Conservation (phyloP, 2,113 vertebrate genomes). For the Cryptotis parvus region DNA sequence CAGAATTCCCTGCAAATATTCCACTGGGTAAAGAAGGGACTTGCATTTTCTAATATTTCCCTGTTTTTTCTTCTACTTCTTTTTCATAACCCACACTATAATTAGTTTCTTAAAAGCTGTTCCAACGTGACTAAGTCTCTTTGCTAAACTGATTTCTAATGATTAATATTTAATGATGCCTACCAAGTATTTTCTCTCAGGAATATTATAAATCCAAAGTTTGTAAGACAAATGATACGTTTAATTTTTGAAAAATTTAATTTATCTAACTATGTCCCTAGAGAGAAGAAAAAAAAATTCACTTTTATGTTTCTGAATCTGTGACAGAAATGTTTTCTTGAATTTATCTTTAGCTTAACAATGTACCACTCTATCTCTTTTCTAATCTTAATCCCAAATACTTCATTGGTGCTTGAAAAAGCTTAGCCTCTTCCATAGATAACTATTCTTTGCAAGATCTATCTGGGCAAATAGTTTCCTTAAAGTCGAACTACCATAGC, state of each 20-base stretch:
- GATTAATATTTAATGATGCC: constrained; percentile 80
- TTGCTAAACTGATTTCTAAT: constrained; percentile 73
- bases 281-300: constrained; percentile 58
- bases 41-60: constrained; percentile 78
- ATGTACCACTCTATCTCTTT: not conserved
- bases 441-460: constrained; percentile 11
- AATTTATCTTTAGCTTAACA: constrained; percentile 49
- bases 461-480: not conserved
- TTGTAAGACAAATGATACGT: constrained; percentile 69
- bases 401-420: not conserved
- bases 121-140: constrained; percentile 72
- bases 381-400: not conserved
- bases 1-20: constrained; percentile 73
- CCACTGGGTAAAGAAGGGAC: constrained; percentile 68
- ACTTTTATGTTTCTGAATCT: constrained; percentile 38
- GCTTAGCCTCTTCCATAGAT: not conserved
- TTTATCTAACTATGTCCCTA: constrained; percentile 59
- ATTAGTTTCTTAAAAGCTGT: constrained; percentile 75
- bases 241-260: constrained; percentile 66
- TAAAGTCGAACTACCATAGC: not conserved
- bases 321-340: constrained; percentile 58
- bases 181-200: constrained; percentile 76
- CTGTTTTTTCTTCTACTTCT: constrained; percentile 75
- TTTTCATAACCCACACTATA: constrained; percentile 77
- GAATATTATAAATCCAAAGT: constrained; percentile 69